A percentile compares a stretch with the other conserved stretches of the same genome.
Conservation (phyloP, 2,113 vertebrate genomes). For the Tylochromis polylepis region DNA sequence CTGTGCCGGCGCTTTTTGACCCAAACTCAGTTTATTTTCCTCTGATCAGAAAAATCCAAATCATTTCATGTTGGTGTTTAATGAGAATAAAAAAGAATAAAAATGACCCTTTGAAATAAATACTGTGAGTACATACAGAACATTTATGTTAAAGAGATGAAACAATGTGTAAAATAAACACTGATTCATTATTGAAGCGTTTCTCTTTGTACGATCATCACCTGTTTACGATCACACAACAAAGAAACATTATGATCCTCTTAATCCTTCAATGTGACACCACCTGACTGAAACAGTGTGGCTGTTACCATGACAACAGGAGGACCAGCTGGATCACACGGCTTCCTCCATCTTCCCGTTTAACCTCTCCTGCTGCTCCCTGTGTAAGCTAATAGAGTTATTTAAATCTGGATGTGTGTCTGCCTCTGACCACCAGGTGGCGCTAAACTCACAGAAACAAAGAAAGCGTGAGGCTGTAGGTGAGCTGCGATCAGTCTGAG, state of each 20-base stretch:
- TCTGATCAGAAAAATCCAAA: background rate
- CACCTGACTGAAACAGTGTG: background rate
- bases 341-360: background rate
- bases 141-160: background rate
- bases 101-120: background rate
- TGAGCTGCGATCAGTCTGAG: background rate
- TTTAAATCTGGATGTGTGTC: background rate
- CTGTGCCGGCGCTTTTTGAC: background rate
- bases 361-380: background rate
- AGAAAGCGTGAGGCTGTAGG: accelerated
- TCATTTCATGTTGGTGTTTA: background rate
- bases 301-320: background rate
- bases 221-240: background rate
- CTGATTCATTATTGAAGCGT: background rate
- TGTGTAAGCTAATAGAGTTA: background rate
- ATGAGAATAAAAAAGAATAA: background rate
- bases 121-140: accelerated
- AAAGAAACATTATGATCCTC: background rate
- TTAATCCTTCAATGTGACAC: background rate
- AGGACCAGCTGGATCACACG: background rate
- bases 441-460: background rate
- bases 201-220: background rate
- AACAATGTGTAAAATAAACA: background rate
- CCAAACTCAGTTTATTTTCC: background rate
- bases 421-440: background rate